phyloP scores from a whole-genome alignment of 2,113 vertebrate genomes.

The Pholis gunnellus region DNA sequence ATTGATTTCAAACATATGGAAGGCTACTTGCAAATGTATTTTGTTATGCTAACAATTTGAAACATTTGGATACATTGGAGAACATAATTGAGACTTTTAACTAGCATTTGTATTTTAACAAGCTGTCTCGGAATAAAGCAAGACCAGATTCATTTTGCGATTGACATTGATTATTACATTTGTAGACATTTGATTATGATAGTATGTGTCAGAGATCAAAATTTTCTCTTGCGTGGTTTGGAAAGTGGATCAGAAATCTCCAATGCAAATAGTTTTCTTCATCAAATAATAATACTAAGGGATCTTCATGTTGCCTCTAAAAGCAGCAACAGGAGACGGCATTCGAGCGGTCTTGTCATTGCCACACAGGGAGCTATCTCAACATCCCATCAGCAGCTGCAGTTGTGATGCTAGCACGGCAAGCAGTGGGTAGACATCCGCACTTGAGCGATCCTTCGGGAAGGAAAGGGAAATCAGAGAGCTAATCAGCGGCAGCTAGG shows the following conservation, averaged over 20 bases:
- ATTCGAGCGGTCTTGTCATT: conserved; percentile 13
- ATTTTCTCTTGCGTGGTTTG: background rate
- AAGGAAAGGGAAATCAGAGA: conserved; percentile 64
- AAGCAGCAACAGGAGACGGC: background rate
- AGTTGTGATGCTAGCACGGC: conserved; percentile 57
- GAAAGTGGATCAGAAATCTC: background rate
- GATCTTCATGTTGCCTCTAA: background rate
- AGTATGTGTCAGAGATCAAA: background rate
- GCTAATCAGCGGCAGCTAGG: conserved; percentile 67
- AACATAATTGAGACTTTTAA: background rate
- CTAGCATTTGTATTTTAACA: too few relatives aligned
- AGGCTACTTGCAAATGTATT: background rate
- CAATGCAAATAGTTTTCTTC: background rate
- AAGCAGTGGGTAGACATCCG: conserved; percentile 60
- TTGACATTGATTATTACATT: background rate
- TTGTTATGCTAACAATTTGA: background rate
- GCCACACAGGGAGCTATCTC: conserved; percentile 51
- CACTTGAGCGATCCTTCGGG: conserved; percentile 59
- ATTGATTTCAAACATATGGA: background rate
- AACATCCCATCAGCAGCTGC: conserved; percentile 58
- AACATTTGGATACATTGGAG: background rate
- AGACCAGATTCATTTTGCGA: background rate
- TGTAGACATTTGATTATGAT: background rate
- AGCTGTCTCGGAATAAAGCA: background rate
- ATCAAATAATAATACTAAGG: background rate